Base-by-base conservation (phyloP, 2,797 vertebrate species). In the Pteronotus mesoamericanus region DNA sequence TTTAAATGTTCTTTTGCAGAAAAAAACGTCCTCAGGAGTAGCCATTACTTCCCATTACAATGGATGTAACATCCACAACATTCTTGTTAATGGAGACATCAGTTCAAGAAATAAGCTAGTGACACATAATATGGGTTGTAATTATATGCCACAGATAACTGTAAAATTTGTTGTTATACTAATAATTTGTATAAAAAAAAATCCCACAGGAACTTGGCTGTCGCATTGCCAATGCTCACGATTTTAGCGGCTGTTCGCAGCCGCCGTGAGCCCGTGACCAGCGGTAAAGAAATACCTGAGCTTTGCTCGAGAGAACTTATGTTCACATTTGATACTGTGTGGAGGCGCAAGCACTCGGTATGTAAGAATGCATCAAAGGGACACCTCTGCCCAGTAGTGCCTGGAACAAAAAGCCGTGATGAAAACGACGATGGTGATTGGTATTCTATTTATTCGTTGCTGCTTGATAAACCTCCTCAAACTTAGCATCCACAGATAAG, bases 151-250 rank as follows among this genome's bases (percentile, higher is more conserved):
- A 22, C 68, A 37, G 78, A 79, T 88, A 84, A 53, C 82, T 88
- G 86, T 94, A 88, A 95, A 82, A 85, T 91, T 37, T 57, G 46
- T 83, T 77, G 84, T 87, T 85, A 80, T 26, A n/a, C 77, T 72
- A 66, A 61, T 72, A 53, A 48, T 53, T 88, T 90, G 51, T 92
- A 57, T 29, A 69, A 77, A 39, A 22, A 66, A 11, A 29, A 55
- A 37, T 55, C 57, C 66, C 82, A 39, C 44, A 77, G 53, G 51
- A 72, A 46, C 89, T 24, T 61, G 59, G 64, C 16, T 66, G 55
- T 44, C 3, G 7, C 15, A 14, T 1, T 5, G 15, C 71, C 39
- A 5, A 5, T 2, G 26, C 42, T 24, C 5, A 14, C 53, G 3
- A 6, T 29, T 55, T 64, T 10, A 39, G 34, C 29, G 2, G n/a